Base-by-base conservation (phyloP, 64 coral and sea anemone genomes). In the Dendronephthya gigantea region DNA sequence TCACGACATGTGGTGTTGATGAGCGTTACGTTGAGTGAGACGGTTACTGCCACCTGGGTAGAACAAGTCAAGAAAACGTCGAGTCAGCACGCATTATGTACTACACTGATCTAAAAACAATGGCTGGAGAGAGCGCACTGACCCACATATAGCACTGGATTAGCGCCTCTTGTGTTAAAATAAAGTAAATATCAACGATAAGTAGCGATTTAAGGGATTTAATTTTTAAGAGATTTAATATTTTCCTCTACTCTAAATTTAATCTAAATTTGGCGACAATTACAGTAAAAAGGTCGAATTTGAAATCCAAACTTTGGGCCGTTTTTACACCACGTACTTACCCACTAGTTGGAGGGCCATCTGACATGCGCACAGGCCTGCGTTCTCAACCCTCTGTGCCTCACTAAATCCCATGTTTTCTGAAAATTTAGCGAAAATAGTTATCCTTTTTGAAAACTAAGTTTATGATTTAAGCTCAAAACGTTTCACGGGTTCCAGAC, bases 11-110 rank as follows among this genome's bases (percentile, higher is more conserved):
- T 35, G 72, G 72, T 28, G 28, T 79, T 79, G 72, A 79, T 79
- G 72, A 0, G 72, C 72, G 32, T 79, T 79, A 33, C 72, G 72
- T 79, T 79, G 72, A 34, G 72, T 79, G 28, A 79, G 36, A 33
- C 72, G 72, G 36, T 79, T 29, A 19, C 72, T 79, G 25, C 72
- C 72, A 79, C 72, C 72, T 79, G 72, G n/a, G n/a, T n/a, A n/a
- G n/a, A n/a, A n/a, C n/a, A n/a, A n/a, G 15, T 15, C 0, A 79
- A 39, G 10, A 79, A 39, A 79, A 17, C 15, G 7, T 2, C 19
- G 2, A 79, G 13, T 16, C 22, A 74, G 17, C 30, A 19, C 25
- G n/a, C 32, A 74, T 27, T 74, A 1, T 25, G 9, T 52, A 22
- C 13, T 22, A 52, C 50, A 52, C 50, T 52, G 50, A 1, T 16